Conservation (phyloP, 2,797 vertebrate species). For the Periophthalmus magnuspinnatus region DNA sequence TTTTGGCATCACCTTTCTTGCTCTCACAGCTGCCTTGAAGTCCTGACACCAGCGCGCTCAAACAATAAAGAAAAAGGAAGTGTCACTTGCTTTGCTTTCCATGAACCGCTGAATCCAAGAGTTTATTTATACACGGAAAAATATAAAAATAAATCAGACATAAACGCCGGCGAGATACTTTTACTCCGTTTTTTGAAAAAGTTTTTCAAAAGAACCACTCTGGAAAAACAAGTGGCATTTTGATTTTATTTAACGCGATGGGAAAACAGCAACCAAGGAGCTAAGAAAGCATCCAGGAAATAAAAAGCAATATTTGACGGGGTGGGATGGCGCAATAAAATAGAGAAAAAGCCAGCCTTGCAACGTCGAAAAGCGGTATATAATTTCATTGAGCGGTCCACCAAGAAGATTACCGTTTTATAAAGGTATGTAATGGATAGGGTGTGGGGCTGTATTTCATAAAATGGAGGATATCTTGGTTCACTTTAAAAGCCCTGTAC, state of each 20-base stretch:
- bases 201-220: conserved; percentile 65
- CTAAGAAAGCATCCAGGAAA: conserved; percentile 38
- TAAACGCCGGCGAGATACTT: conserved; percentile 41
- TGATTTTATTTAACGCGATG: conserved; percentile 58
- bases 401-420: conserved; percentile 62
- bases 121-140: conserved; percentile 24
- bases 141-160: conserved; percentile 13
- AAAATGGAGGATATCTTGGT: conserved; percentile 23
- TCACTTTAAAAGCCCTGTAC: neutral
- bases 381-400: conserved; percentile 65
- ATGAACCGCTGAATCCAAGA: conserved; percentile 21
- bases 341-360: conserved; percentile 7
- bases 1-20: conserved; percentile 15
- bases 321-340: conserved; percentile 56
- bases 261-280: conserved; percentile 42
- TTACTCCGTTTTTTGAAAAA: conserved; percentile 50
- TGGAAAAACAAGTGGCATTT: conserved; percentile 52
- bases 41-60: conserved; percentile 22
- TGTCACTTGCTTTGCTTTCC: neutral
- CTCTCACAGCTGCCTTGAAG: conserved; percentile 15
- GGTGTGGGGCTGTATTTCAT: conserved; percentile 43
- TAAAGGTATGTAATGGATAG: conserved; percentile 47
- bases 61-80: conserved; percentile 15
- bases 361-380: conserved; percentile 38
- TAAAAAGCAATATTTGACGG: conserved; percentile 53